Percentiles rank a stretch among this genome's conserved stretches.
These are phyloP conservation scores for Plebejus argus DNA, from an alignment of 2,888 invertebrate species.

Conservation along the genomic window DNA sequence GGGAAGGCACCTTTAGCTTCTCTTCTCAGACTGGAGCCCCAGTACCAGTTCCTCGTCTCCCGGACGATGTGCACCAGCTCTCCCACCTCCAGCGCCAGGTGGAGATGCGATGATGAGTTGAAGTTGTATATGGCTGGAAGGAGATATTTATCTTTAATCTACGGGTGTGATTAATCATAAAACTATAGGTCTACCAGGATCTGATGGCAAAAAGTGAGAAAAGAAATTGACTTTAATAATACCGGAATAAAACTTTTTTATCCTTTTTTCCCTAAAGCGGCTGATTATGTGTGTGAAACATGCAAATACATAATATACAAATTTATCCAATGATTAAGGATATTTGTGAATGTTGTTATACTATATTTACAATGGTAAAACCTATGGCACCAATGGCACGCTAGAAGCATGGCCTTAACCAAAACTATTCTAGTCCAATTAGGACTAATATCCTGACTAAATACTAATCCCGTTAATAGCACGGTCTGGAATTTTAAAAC, in stretches of 20 bases:
- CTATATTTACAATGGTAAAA: not conserved
- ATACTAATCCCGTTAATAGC: conserved; percentile 24
- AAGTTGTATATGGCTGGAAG: conserved; percentile 88
- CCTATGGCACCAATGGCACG: not conserved
- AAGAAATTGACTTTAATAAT: too few species aligned
- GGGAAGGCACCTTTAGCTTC: conserved; percentile 84
- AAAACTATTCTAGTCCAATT: not conserved
- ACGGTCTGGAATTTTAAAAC: conserved; percentile 24
- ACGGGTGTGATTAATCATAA: too few species aligned
- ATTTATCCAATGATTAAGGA: too few species aligned
- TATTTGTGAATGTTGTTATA: too few species aligned
- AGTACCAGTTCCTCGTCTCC: conserved; percentile 88
- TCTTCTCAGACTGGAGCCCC: conserved; percentile 78
- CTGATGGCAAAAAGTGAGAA: too few species aligned
- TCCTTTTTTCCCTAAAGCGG: too few species aligned
- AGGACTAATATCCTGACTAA: conserved; percentile 17
- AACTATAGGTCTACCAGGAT: too few species aligned
- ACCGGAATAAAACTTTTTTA: too few species aligned
- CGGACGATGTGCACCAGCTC: conserved; percentile 86
- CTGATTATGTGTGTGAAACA: too few species aligned
- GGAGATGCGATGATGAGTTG: conserved; percentile 66
- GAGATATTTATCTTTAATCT: not conserved
- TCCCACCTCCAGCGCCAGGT: conserved; percentile 84
- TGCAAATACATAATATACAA: too few species aligned
- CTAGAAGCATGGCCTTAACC: not conserved